phyloP scores from a whole-genome alignment of 2,888 invertebrate genomes.

The Rhorus exstirpatorius region DNA sequence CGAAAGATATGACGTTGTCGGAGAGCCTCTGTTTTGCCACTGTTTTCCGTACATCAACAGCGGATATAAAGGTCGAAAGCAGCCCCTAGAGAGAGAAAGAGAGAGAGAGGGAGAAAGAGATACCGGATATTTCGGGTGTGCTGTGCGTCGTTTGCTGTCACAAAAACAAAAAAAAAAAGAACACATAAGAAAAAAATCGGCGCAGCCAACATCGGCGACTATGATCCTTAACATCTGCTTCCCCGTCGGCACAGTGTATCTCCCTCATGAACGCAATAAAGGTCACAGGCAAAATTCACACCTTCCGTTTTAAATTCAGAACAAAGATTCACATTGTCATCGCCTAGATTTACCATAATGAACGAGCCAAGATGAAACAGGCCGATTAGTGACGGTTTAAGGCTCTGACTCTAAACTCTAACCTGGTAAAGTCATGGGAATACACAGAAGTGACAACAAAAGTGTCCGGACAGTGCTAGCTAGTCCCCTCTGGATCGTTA shows the following conservation, averaged over 20 bases:
- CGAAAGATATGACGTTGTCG: slow-evolving; percentile 49
- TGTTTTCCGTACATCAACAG: slow-evolving; percentile 57
- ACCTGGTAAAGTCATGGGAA: no score
- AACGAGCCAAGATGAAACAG: no score
- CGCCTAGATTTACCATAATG: slow-evolving; percentile 5
- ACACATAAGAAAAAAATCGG: slow-evolving; percentile 12
- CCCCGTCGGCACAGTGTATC: slow-evolving; percentile 37
- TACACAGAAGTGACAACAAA: no score
- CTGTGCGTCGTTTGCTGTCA: slow-evolving; percentile 44
- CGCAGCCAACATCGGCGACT: slow-evolving; percentile 30
- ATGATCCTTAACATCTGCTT: slow-evolving; percentile 52
- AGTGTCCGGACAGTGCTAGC: no score
- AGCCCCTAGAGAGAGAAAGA: slow-evolving; percentile 15
- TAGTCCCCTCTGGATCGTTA: no score
- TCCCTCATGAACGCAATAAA: slow-evolving; percentile 16
- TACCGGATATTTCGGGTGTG: slow-evolving; percentile 68
- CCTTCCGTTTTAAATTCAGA: slow-evolving; percentile 11
- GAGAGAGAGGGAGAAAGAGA: no score
- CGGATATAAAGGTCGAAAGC: slow-evolving; percentile 7
- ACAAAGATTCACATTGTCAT: no score
- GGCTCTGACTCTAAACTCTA: no score
- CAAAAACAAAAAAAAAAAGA: slow-evolving; percentile 38
- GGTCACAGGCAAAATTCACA: slow-evolving; percentile 23
- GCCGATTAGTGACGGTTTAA: no score
- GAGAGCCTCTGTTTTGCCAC: slow-evolving; percentile 60